phyloP scores from a whole-genome alignment of 2,797 vertebrate genomes.

The Onychomys leucogaster region DNA sequence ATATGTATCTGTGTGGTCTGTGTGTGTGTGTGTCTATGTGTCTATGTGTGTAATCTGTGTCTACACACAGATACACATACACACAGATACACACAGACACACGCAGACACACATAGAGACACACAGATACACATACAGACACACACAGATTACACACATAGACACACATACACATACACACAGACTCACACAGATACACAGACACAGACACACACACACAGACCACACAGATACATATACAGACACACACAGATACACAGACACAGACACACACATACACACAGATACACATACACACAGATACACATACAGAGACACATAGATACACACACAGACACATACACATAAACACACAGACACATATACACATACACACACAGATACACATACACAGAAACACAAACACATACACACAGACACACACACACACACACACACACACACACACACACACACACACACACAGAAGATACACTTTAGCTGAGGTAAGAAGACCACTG shows the following conservation, averaged over 20 bases:
- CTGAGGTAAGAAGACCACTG: background rate
- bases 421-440: background rate
- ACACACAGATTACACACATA: background rate
- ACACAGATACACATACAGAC: background rate
- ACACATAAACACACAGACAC: background rate
- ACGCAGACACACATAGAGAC: background rate
- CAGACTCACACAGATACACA: background rate
- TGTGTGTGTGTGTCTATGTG: too few species aligned
- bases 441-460: background rate
- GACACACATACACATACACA: background rate
- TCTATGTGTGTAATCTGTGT: too few species aligned
- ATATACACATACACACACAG: background rate
- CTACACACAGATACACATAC: too few species aligned
- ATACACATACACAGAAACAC: background rate
- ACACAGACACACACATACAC: background rate
- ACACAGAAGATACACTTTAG: background rate
- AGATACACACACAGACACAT: background rate
- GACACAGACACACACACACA: background rate
- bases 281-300: background rate
- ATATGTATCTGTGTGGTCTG: too few species aligned
- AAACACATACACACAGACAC: background rate
- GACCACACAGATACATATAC: too few species aligned
- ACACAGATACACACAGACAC: too few species aligned
- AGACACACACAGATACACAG: background rate
- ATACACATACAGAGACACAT: background rate